Base-by-base conservation (phyloP, 2,888 invertebrate genomes). In the Hedya salicella region DNA sequence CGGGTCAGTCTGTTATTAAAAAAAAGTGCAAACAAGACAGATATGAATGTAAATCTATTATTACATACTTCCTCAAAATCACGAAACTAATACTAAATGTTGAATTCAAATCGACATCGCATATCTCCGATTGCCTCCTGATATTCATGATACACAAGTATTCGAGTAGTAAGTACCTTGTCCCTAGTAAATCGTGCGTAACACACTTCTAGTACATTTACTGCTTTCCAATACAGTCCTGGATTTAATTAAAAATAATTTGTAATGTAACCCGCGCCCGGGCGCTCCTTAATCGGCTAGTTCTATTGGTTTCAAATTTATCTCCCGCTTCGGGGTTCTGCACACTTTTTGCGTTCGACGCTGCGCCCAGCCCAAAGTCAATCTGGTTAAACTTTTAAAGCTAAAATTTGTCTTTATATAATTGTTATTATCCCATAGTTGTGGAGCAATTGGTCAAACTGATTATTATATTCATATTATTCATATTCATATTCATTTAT, bases 181-280 rank as follows among this genome's bases (percentile, higher is more conserved):
- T 46, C 57, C 17, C 56, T 44, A 52, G 9, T 57, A 57, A 46
- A 57, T 57, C 44, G 30, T 17, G 44, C 30, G 57, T 57, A 46
- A 32, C 57, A 57, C 32, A 57, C 57, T 57, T 57, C 17, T 14
- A 57, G 32, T 46, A 57, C 57, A 57, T 46, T 57, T 57, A 46
- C 36, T 59, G 59, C 46, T 32, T 17, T 50, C 30, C 36, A 19
- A n/a, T 17, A 46, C 57, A 39, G 46, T 52, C n/a, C 39, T 54
- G n/a, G 63, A 14, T 59, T 65, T 52, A 65, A 59, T 61, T 40
- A 54, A 54, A 66, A 54, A 61, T 66, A 66, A 61, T 52, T 65
- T 60, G 59, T 53, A 59, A 60, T 40, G 30, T 36, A 54, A n/a
- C 30, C 61, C 3, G 48, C 50, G 48, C 11, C 32, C 42, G 13